Evolutionary conservation across 2,888 invertebrate species (phyloP).

Genomic region (Drosophila paranaensis): DNA sequence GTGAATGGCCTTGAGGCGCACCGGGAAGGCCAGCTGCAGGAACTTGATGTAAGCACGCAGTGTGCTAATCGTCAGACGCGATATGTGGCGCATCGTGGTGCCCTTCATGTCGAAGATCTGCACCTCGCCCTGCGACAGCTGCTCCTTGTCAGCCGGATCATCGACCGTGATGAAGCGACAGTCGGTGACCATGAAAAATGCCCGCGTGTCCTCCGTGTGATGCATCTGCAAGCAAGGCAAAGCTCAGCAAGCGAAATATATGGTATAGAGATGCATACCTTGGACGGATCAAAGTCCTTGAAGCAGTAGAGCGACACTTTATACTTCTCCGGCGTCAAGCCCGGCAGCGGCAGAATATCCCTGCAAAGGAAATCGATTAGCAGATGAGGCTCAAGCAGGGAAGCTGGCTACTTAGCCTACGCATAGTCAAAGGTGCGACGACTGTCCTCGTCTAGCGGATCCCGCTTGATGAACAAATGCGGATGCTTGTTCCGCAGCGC

Average conservation of each 20-base stretch:
- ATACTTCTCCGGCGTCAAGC: constrained; percentile 88
- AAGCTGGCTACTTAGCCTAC: constrained; percentile 41
- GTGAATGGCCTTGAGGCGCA: constrained; percentile 85
- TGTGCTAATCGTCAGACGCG: constrained; percentile 84
- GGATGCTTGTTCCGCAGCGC: constrained; percentile 86
- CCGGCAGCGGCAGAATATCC: constrained; percentile 88
- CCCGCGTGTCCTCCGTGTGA: constrained; percentile 88
- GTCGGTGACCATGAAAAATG: constrained; percentile 90
- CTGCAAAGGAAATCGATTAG: constrained; percentile 82
- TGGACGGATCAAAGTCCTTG: constrained; percentile 87
- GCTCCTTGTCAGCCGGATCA: constrained; percentile 37
- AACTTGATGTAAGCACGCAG: constrained; percentile 78
- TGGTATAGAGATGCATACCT: constrained; percentile 53
- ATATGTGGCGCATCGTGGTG: constrained; percentile 87
- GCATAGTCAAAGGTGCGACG: constrained; percentile 76
- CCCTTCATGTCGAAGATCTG: constrained; percentile 90
- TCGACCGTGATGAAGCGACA: constrained; percentile 85
- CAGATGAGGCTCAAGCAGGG: background rate
- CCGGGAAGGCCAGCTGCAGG: constrained; percentile 80
- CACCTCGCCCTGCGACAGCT: constrained; percentile 86
- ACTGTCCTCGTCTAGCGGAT: constrained; percentile 83
- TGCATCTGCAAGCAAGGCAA: constrained; percentile 85
- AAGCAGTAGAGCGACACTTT: constrained; percentile 88
- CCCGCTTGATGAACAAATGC: constrained; percentile 86
- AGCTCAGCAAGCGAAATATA: background rate